Percentiles rank a stretch among this genome's conserved stretches.
Evolutionary conservation across 2,888 invertebrate genomes (phyloP).

Genomic region (Synergus japonicus): DNA sequence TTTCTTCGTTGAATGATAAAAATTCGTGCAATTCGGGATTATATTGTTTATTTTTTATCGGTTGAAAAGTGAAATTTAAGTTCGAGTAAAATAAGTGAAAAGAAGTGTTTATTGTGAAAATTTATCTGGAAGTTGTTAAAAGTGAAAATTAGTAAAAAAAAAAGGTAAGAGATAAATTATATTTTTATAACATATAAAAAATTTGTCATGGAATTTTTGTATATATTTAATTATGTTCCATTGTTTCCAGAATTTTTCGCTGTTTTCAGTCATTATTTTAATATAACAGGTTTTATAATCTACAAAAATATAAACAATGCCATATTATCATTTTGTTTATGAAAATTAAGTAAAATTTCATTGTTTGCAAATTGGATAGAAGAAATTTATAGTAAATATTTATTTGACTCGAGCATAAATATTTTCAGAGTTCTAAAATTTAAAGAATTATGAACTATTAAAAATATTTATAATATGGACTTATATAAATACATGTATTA

Average conservation of each 20-base stretch:
- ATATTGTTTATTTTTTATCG: background rate
- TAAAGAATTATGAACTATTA: background rate
- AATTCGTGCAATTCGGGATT: too few species aligned
- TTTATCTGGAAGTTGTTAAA: too few species aligned
- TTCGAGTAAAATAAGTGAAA: background rate
- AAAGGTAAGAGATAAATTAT: background rate
- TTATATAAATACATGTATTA: background rate
- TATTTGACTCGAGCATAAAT: background rate
- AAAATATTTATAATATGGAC: too few species aligned
- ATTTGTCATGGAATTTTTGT: background rate
- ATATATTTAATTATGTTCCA: background rate
- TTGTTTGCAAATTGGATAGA: background rate
- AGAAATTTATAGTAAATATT: background rate
- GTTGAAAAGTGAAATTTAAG: background rate
- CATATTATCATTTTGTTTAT: background rate
- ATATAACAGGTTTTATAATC: background rate
- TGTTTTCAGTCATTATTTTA: background rate
- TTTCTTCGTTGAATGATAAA: background rate
- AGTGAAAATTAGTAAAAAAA: background rate
- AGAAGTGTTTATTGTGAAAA: background rate
- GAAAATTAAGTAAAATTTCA: background rate
- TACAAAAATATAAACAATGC: background rate
- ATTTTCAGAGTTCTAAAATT: background rate
- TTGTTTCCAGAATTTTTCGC: background rate
- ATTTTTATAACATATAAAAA: background rate